phyloP scores from a whole-genome alignment of 2,888 invertebrate genomes.

The Trissolcus japonicus region DNA sequence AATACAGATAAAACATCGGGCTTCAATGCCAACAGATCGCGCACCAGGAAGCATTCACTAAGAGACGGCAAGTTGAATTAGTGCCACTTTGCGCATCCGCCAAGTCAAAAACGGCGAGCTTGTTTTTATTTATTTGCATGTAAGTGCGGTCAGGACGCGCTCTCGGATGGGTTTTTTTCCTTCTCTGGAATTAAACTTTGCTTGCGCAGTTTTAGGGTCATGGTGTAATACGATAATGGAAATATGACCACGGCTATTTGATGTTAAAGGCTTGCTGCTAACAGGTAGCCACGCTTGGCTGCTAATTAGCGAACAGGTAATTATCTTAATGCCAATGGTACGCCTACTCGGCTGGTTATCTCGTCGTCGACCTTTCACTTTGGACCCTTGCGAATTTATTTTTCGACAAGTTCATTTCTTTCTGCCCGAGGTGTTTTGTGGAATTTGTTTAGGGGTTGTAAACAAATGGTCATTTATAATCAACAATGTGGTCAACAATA shows the following conservation, averaged over 20 bases:
- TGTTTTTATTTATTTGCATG: constrained; percentile 13
- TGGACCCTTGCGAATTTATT: constrained; percentile 42
- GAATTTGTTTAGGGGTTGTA: no score
- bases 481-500: no score
- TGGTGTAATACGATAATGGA: constrained; percentile 56
- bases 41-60: constrained; percentile 11
- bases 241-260: constrained; percentile 56
- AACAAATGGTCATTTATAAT: no score
- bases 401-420: constrained; percentile 38
- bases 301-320: constrained; percentile 55
- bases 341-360: constrained; percentile 53
- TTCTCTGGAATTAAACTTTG: constrained; percentile 16
- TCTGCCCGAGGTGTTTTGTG: no score
- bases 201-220: constrained; percentile 20
- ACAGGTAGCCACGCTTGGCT: constrained; percentile 49
- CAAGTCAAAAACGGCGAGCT: constrained; percentile 11
- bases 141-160: background rate
- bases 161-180: background rate
- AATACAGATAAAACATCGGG: constrained; percentile 18
- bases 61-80: constrained; percentile 18
- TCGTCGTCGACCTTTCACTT: constrained; percentile 49
- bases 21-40: constrained; percentile 10
- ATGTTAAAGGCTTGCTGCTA: constrained; percentile 44
- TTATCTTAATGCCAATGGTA: constrained; percentile 54
- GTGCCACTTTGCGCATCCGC: constrained; percentile 15